phyloP scores from a whole-genome alignment of 1,140 invertebrate species.

The Drosophila nikananu region DNA sequence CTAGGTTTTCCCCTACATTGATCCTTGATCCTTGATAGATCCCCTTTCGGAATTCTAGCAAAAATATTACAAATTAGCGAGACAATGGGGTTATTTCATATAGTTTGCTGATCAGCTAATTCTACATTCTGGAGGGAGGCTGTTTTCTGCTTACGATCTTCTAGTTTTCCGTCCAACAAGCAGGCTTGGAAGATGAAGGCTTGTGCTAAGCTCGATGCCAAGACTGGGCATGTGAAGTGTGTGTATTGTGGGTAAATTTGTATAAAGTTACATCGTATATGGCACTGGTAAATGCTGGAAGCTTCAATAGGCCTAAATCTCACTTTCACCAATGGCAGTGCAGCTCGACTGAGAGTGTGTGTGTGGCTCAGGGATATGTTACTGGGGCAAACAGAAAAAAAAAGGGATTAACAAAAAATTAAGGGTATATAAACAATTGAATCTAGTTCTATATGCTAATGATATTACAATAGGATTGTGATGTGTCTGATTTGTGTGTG shows the following conservation, averaged over 20 bases:
- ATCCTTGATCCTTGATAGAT: background rate
- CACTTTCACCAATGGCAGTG: slow-evolving; percentile 51
- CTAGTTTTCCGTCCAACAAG: slow-evolving; percentile 27
- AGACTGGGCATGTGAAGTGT: slow-evolving; percentile 16
- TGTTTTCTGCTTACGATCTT: slow-evolving; percentile 12
- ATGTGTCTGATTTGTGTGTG: slow-evolving; percentile 17
- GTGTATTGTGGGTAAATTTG: slow-evolving; percentile 16
- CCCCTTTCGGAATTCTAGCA: background rate
- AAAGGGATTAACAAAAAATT: background rate
- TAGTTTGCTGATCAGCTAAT: slow-evolving; percentile 24
- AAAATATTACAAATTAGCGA: background rate
- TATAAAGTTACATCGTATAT: slow-evolving; percentile 46
- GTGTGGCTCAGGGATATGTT: slow-evolving; percentile 17
- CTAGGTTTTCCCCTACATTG: background rate
- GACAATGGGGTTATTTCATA: background rate
- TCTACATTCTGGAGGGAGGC: slow-evolving; percentile 48
- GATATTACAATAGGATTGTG: slow-evolving; percentile 18
- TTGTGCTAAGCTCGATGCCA: slow-evolving; percentile 70
- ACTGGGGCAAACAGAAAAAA: background rate
- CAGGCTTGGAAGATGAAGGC: slow-evolving; percentile 54
- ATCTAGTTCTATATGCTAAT: slow-evolving; percentile 45
- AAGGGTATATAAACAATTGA: slow-evolving; percentile 17
- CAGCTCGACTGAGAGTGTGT: slow-evolving; percentile 34
- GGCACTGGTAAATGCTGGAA: slow-evolving; percentile 55
- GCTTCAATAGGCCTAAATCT: slow-evolving; percentile 54